phyloP scores from a whole-genome alignment of 2,888 invertebrate species.

The Aricia artaxerxes region DNA sequence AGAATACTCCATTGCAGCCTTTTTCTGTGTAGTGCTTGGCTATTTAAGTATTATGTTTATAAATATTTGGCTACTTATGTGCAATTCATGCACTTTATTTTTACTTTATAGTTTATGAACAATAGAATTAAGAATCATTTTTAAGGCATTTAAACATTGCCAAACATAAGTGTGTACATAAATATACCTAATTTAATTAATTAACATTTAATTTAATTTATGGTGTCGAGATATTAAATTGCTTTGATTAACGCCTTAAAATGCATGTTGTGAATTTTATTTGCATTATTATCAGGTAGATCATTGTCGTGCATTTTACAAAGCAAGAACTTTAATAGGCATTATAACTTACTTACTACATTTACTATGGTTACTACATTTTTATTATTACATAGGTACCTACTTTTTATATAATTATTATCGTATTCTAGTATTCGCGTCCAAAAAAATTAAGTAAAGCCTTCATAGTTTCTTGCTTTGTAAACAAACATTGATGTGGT shows the following conservation, averaged over 20 bases:
- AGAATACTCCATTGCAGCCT: slow-evolving; percentile 58
- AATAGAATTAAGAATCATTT: slow-evolving; percentile 46
- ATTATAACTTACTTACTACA: not conserved
- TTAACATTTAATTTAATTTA: slow-evolving; percentile 34
- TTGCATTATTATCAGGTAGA: slow-evolving; percentile 53
- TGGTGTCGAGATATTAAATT: slow-evolving; percentile 41
- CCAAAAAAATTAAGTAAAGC: not conserved
- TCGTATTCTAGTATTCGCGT: too few species aligned
- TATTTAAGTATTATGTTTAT: slow-evolving; percentile 47
- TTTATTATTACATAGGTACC: not conserved
- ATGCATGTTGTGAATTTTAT: slow-evolving; percentile 64
- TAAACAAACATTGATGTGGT: slow-evolving; percentile 63
- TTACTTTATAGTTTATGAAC: slow-evolving; percentile 23
- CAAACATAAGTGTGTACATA: slow-evolving; percentile 15
- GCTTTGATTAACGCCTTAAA: slow-evolving; percentile 50
- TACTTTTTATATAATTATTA: too few species aligned
- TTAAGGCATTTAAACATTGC: slow-evolving; percentile 48
- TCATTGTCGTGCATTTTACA: slow-evolving; percentile 10
- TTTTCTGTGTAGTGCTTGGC: slow-evolving; percentile 61
- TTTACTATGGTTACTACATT: not conserved
- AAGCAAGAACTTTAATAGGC: slow-evolving; percentile 27
- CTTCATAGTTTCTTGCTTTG: slow-evolving; percentile 56
- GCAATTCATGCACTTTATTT: slow-evolving; percentile 41
- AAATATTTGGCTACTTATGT: slow-evolving; percentile 33
- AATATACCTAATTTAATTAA: slow-evolving; percentile 33